A percentile compares a stretch with the other conserved stretches of the same genome.
phyloP scores from a whole-genome alignment of 1,140 invertebrate species.

The Hycleus phaleratus region DNA sequence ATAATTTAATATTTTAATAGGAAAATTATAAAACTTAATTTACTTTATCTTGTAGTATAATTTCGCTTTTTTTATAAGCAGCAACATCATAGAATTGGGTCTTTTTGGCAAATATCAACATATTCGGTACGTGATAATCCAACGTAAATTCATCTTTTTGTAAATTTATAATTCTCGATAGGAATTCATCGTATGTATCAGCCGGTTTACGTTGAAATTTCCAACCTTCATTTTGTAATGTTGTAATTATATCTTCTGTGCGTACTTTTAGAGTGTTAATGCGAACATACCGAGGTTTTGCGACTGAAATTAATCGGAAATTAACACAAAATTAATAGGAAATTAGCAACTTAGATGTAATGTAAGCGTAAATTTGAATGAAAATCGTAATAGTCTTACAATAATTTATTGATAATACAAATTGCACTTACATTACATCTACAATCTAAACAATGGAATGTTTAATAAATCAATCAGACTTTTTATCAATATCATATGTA shows the following conservation, averaged over 20 bases:
- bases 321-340: too few relatives aligned
- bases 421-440: slow-evolving; percentile 12
- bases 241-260: slow-evolving; percentile 41
- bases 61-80: slow-evolving; percentile 53
- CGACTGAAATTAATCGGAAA: not conserved
- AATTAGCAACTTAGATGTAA: not conserved
- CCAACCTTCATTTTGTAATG: slow-evolving; percentile 45
- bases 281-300: slow-evolving; percentile 74
- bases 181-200: too few relatives aligned
- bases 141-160: too few relatives aligned
- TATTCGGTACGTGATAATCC: too few relatives aligned
- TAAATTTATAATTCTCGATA: too few relatives aligned
- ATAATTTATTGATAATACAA: slow-evolving; percentile 1
- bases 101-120: too few relatives aligned
- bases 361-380: slow-evolving; percentile 1
- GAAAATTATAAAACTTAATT: slow-evolving; percentile 11
- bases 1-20: slow-evolving; percentile 14
- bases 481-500: not conserved
- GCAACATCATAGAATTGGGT: not conserved
- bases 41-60: slow-evolving; percentile 91
- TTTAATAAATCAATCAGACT: slow-evolving; percentile 1
- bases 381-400: not conserved
- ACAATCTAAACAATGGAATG: slow-evolving; percentile 3
- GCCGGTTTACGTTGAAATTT: too few relatives aligned
- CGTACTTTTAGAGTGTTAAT: slow-evolving; percentile 64